Evolutionary conservation across 2,113 vertebrate species (phyloP).

Genomic region (Cheilinus undulatus): DNA sequence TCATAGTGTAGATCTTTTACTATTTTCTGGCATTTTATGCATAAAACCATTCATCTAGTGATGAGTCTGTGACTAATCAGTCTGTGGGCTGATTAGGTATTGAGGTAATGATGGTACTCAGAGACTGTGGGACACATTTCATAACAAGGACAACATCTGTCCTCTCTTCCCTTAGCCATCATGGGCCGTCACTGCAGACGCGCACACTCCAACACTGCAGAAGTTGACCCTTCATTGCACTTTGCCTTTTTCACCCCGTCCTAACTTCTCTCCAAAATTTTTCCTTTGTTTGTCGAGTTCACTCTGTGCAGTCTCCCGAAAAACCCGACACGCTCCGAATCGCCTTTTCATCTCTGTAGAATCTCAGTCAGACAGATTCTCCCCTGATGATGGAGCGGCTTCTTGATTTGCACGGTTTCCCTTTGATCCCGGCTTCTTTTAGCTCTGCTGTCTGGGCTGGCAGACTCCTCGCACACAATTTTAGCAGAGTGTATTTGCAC

Average conservation of each 20-base stretch:
- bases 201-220: background rate
- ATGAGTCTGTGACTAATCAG: too few species aligned
- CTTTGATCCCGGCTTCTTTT: slow-evolving; percentile 41
- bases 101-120: background rate
- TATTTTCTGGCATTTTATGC: too few species aligned
- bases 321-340: slow-evolving; percentile 10
- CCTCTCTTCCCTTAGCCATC: background rate
- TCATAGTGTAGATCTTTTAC: too few species aligned
- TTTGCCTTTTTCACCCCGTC: background rate
- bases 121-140: background rate
- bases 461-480: slow-evolving; percentile 10
- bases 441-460: slow-evolving; percentile 20
- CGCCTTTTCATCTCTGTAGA: slow-evolving; percentile 28
- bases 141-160: background rate
- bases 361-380: slow-evolving; percentile 24
- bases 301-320: background rate
- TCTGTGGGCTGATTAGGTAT: background rate
- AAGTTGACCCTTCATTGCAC: slow-evolving; percentile 13
- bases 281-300: slow-evolving; percentile 17
- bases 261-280: background rate
- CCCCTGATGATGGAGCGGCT: slow-evolving; percentile 5
- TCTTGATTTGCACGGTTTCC: slow-evolving; percentile 32
- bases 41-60: too few species aligned
- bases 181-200: background rate
- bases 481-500: slow-evolving; percentile 13